Conservation (phyloP, 2,797 vertebrate genomes). For the Pempheris klunzingeri region DNA sequence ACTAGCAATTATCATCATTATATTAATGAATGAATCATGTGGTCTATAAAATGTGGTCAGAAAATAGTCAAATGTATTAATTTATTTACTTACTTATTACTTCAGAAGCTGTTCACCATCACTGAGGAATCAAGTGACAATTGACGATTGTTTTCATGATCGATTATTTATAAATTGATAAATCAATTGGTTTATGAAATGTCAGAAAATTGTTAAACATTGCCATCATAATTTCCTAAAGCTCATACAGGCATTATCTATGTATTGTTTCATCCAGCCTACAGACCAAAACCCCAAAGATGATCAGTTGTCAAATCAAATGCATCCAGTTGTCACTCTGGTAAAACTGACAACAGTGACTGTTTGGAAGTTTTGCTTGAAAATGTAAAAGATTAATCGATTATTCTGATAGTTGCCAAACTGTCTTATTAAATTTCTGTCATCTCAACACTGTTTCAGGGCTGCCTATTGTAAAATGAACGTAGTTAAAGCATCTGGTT, state of each 20-base stretch:
- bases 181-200: not conserved
- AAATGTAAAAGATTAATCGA: not conserved
- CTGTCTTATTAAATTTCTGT: not conserved
- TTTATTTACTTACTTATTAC: no score
- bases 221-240: no score
- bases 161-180: not conserved
- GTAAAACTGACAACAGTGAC: not conserved
- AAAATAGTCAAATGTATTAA: not conserved
- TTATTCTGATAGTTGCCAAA: not conserved
- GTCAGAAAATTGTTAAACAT: no score
- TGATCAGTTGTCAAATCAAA: not conserved
- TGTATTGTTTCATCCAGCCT: not conserved
- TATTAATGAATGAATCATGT: not conserved
- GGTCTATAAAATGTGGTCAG: not conserved
- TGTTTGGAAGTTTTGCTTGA: not conserved
- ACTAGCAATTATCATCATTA: not conserved
- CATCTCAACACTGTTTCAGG: not conserved
- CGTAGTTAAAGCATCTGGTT: not conserved
- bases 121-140: not conserved
- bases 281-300: not conserved
- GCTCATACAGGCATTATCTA: no score
- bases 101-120: no score
- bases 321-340: not conserved
- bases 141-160: no score
- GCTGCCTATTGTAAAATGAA: not conserved